Conservation (phyloP, 2,113 vertebrate genomes). For the Callorhinus ursinus region DNA sequence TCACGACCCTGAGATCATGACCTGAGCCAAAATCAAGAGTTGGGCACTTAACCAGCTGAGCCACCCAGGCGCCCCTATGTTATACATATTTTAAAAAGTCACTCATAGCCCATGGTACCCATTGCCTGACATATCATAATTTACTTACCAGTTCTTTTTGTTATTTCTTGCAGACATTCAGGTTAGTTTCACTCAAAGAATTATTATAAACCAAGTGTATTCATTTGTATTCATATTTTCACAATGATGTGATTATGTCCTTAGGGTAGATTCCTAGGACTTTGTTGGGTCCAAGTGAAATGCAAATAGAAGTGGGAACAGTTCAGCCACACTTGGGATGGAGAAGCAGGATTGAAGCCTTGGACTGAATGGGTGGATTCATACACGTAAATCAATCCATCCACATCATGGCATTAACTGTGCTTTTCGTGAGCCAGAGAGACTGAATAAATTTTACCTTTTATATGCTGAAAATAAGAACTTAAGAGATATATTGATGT, state of each 20-base stretch:
- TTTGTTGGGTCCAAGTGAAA: background rate
- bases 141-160: background rate
- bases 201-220: background rate
- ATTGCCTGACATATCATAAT: background rate
- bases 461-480: background rate
- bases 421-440: background rate
- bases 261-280: background rate
- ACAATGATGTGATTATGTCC: background rate
- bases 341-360: background rate
- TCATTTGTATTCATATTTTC: background rate
- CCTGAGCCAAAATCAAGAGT: background rate
- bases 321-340: background rate
- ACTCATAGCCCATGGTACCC: background rate
- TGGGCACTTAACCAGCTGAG: background rate
- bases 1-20: background rate
- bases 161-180: background rate
- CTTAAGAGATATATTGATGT: background rate
- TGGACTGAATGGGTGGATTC: background rate
- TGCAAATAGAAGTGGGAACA: background rate
- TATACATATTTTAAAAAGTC: background rate
- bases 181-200: background rate
- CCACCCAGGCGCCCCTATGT: background rate
- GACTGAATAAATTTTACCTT: conserved; percentile 14
- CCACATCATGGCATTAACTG: background rate
- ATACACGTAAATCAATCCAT: background rate